phyloP scores from a whole-genome alignment of 1,140 invertebrate genomes.

The Heliothis virescens region DNA sequence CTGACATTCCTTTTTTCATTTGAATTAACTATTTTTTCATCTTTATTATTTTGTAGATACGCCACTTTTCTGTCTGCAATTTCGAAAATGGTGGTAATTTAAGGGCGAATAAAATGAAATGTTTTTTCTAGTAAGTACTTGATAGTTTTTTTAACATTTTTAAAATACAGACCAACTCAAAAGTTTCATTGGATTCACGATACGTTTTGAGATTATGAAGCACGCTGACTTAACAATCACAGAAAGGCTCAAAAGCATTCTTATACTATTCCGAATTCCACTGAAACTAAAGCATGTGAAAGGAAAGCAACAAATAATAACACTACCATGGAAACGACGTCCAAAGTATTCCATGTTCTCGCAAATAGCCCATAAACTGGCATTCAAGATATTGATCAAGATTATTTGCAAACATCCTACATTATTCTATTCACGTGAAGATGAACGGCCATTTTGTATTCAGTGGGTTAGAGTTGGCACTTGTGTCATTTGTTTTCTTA shows the following conservation, averaged over 20 bases:
- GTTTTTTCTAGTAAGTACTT: too few relatives aligned
- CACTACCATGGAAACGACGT: background rate
- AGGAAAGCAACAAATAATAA: background rate
- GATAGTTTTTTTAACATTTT: too few relatives aligned
- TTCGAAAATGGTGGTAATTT: too few relatives aligned
- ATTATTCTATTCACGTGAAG: conserved; percentile 19
- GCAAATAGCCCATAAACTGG: background rate
- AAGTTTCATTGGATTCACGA: too few relatives aligned
- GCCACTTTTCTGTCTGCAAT: too few relatives aligned
- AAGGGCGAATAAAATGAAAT: too few relatives aligned
- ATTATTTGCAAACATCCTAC: background rate
- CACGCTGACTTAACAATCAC: too few relatives aligned
- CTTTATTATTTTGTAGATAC: too few relatives aligned
- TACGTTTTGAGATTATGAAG: too few relatives aligned
- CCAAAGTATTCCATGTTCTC: background rate
- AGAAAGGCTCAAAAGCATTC: too few relatives aligned
- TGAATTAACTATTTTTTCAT: background rate
- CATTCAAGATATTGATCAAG: conserved; percentile 17
- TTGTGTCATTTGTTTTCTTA: background rate
- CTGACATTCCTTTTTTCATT: background rate
- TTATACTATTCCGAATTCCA: too few relatives aligned
- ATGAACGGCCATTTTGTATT: conserved; percentile 18
- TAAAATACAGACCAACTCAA: too few relatives aligned
- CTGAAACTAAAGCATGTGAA: background rate
- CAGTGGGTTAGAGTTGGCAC: background rate